These are phyloP conservation scores for Micrastur ruficollis DNA, from an alignment of 2,797 vertebrate species.

Conservation along the genomic window DNA sequence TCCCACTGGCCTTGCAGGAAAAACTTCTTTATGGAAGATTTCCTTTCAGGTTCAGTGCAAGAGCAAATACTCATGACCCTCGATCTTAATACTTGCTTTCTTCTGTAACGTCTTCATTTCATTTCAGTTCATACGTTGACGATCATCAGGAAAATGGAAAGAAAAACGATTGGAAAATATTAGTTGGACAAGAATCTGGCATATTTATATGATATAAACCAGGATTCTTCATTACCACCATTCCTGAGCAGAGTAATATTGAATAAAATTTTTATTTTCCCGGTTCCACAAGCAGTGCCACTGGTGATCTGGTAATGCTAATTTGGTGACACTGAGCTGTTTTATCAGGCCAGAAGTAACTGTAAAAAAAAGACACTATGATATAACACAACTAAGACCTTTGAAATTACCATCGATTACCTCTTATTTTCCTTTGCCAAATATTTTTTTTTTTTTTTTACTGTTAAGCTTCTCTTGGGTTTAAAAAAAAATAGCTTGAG, in stretches of 20 bases:
- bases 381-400: background rate
- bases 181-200: background rate
- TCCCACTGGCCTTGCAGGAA: slow-evolving; percentile 31
- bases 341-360: background rate
- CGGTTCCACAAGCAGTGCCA: background rate
- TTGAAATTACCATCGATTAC: background rate
- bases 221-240: background rate
- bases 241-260: background rate
- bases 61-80: slow-evolving; percentile 1
- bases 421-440: background rate
- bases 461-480: background rate
- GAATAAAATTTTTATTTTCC: background rate
- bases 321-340: background rate
- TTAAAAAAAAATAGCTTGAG: background rate
- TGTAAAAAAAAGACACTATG: background rate
- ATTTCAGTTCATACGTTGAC: background rate
- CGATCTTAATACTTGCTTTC: background rate
- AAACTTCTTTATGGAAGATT: slow-evolving; percentile 55
- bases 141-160: background rate
- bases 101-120: background rate
- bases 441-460: background rate
- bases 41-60: slow-evolving; percentile 35
- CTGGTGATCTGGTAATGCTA: background rate
- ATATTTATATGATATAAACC: background rate
- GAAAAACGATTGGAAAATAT: background rate